phyloP scores from a whole-genome alignment of 2,888 invertebrate genomes.

The Dynastes maya region DNA sequence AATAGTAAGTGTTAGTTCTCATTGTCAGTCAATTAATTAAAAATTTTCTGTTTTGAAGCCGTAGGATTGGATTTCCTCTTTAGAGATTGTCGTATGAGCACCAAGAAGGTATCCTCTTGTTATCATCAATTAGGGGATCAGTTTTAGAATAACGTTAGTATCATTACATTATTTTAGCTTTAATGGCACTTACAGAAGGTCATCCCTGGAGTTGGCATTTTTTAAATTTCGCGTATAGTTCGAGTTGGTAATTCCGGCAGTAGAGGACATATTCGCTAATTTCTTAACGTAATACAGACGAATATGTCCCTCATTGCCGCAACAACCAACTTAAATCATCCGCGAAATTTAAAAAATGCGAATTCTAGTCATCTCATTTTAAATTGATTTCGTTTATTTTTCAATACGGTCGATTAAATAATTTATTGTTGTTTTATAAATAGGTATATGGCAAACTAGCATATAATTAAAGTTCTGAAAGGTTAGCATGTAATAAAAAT shows the following conservation, averaged over 20 bases:
- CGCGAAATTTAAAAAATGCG: too few species aligned
- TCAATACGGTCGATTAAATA: conserved; percentile 12
- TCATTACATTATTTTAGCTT: conserved; percentile 16
- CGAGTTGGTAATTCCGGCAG: too few species aligned
- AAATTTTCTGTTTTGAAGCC: background rate
- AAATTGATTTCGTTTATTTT: conserved; percentile 9
- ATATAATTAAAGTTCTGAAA: background rate
- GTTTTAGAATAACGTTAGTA: background rate
- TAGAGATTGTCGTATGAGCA: conserved; percentile 28
- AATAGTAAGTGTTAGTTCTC: background rate
- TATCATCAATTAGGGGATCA: background rate
- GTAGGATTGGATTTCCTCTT: background rate
- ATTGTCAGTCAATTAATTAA: background rate
- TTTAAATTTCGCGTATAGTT: too few species aligned
- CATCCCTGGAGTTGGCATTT: too few species aligned
- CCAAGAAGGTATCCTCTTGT: background rate
- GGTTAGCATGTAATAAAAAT: too few species aligned
- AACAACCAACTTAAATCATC: too few species aligned
- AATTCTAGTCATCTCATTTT: background rate
- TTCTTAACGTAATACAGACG: too few species aligned
- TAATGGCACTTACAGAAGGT: conserved; percentile 23
- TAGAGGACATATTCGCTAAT: too few species aligned
- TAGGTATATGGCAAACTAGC: conserved; percentile 17
- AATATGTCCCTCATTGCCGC: too few species aligned
- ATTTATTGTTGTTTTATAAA: background rate